Evolutionary conservation across 2,113 vertebrate genomes (phyloP).

Genomic region (Mixornis gularis): DNA sequence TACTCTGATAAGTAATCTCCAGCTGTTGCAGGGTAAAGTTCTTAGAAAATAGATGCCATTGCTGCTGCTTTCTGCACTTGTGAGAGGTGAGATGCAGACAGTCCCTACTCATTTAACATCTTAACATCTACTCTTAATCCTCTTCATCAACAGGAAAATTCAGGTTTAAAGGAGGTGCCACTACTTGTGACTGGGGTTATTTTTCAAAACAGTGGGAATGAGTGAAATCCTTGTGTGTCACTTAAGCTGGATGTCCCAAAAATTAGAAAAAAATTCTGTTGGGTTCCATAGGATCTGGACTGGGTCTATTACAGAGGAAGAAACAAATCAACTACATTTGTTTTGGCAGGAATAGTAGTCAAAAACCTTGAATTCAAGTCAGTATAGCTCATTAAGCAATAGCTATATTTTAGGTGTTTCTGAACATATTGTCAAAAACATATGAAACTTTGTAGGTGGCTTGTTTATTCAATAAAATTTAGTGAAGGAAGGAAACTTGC

Average conservation of each 20-base stretch:
- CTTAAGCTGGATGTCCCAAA: not conserved
- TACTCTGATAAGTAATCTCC: conserved; percentile 14
- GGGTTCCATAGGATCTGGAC: not conserved
- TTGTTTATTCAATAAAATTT: not conserved
- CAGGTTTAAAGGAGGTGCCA: not conserved
- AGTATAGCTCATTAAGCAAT: not conserved
- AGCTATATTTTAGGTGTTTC: not conserved
- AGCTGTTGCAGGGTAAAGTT: not conserved
- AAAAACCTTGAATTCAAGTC: not conserved
- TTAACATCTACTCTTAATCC: not conserved
- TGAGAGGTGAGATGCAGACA: not conserved
- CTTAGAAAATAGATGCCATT: not conserved
- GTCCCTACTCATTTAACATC: not conserved
- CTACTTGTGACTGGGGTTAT: not conserved
- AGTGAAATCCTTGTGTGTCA: not conserved
- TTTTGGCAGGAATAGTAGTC: not conserved
- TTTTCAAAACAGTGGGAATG: not conserved
- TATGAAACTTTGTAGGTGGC: not conserved
- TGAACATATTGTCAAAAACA: not conserved
- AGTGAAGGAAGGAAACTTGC: not conserved
- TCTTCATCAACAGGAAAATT: not conserved
- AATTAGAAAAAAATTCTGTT: not conserved
- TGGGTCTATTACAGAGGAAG: not conserved
- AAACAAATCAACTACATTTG: not conserved
- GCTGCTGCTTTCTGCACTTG: not conserved